Percentiles rank a stretch among this genome's conserved stretches.
Conservation (phyloP, 2,113 vertebrate species). For the Puntigrus tetrazona region DNA sequence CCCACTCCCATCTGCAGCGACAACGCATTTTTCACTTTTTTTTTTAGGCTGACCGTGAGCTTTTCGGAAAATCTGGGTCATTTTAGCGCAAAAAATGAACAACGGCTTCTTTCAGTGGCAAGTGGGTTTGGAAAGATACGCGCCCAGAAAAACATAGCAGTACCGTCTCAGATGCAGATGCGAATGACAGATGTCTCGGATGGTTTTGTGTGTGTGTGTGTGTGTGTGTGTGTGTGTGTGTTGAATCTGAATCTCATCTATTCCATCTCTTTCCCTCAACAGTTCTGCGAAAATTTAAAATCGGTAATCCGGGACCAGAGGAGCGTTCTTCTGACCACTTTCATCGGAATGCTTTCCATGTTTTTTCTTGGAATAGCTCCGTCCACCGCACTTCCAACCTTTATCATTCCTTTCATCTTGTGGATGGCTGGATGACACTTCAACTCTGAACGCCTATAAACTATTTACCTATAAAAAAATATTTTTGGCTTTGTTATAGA, state of each 20-base stretch:
- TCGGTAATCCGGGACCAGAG: conserved; percentile 89
- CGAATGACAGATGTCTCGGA: neutral
- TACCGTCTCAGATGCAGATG: neutral
- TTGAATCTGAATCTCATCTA: neutral
- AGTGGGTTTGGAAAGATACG: neutral
- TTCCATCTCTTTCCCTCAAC: conserved; percentile 37
- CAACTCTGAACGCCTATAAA: neutral
- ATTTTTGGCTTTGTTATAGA: conserved; percentile 5
- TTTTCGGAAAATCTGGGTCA: conserved; percentile 61
- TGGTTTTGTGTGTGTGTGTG: neutral
- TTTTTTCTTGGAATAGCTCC: conserved; percentile 79
- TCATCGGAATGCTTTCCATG: conserved; percentile 82
- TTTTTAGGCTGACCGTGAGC: neutral
- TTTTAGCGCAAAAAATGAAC: conserved; percentile 58
- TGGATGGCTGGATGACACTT: conserved; percentile 88
- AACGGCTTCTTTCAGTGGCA: conserved; percentile 61
- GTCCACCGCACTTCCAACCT: conserved; percentile 78
- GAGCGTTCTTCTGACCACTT: conserved; percentile 74
- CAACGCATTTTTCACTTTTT: conserved; percentile 42
- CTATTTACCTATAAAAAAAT: conserved; percentile 8
- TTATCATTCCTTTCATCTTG: conserved; percentile 87
- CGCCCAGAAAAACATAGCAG: conserved; percentile 2
- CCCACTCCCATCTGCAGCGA: neutral
- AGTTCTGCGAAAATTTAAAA: conserved; percentile 93
- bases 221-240: neutral